These are phyloP conservation scores for Stenichneumon culpator DNA, from an alignment of 2,888 invertebrate species.

Conservation along the genomic window DNA sequence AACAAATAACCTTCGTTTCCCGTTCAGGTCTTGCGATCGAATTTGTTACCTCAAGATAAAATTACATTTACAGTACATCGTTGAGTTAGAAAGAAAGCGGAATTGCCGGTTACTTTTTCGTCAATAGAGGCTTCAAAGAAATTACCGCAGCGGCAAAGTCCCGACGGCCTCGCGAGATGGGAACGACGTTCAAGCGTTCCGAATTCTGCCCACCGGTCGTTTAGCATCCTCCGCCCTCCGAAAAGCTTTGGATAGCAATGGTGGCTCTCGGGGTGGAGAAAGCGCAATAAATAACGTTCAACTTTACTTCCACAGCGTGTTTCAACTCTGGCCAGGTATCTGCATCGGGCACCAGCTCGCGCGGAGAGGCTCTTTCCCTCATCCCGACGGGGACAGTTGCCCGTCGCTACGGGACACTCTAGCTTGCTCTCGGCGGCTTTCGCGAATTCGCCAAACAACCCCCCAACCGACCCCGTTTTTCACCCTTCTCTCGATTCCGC, in stretches of 20 bases:
- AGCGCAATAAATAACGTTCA: constrained; percentile 74
- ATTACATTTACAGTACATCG: too few species aligned
- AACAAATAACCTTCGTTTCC: too few species aligned
- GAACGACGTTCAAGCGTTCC: constrained; percentile 22
- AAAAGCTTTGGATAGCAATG: constrained; percentile 46
- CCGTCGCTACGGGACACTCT: constrained; percentile 57
- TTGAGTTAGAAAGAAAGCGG: neutral
- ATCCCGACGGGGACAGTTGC: constrained; percentile 48
- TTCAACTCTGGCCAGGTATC: constrained; percentile 68
- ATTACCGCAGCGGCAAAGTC: neutral
- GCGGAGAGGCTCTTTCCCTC: constrained; percentile 56
- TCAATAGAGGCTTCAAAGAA: neutral
- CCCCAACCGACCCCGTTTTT: constrained; percentile 33
- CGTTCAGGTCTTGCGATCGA: too few species aligned
- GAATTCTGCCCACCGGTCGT: constrained; percentile 21
- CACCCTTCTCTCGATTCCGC: constrained; percentile 53
- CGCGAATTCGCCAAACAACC: constrained; percentile 45
- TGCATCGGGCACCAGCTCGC: constrained; percentile 47
- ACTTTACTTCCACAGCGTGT: constrained; percentile 70
- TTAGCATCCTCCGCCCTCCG: constrained; percentile 7
- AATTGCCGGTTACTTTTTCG: neutral
- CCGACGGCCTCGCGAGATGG: constrained; percentile 7
- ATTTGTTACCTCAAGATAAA: too few species aligned
- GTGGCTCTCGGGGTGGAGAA: constrained; percentile 60
- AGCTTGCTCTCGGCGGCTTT: constrained; percentile 41